phyloP scores from a whole-genome alignment of 2,888 invertebrate genomes.

The Phrixothrix hirtus region DNA sequence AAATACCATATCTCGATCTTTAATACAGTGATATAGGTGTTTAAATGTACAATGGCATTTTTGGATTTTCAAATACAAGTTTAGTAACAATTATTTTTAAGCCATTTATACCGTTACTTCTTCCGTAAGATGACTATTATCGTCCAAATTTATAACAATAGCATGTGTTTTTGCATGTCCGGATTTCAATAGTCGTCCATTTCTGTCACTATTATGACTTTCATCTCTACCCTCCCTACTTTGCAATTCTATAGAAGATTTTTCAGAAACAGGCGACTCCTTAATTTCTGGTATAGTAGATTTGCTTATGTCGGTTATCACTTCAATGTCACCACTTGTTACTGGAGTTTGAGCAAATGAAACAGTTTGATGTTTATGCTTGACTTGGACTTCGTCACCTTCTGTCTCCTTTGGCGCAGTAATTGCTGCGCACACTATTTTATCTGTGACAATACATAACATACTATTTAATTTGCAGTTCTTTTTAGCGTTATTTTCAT shows the following conservation, averaged over 20 bases:
- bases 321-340: constrained; percentile 33
- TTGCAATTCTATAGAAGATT: constrained; percentile 39
- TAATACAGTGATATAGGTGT: too few species aligned
- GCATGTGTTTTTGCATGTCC: constrained; percentile 74
- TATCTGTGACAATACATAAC: constrained; percentile 43
- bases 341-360: constrained; percentile 57
- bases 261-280: constrained; percentile 22
- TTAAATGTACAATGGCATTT: too few species aligned
- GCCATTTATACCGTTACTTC: constrained; percentile 80
- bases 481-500: constrained; percentile 42
- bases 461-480: constrained; percentile 57
- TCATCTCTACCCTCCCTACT: constrained; percentile 43
- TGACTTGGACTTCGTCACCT: constrained; percentile 38
- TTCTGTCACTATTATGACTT: constrained; percentile 43
- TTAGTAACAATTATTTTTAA: too few species aligned
- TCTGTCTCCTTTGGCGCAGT: constrained; percentile 48
- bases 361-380: constrained; percentile 52
- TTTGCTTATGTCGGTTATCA: constrained; percentile 20
- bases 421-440: constrained; percentile 58
- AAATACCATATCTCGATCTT: too few species aligned
- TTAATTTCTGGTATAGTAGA: constrained; percentile 34
- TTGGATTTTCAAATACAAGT: too few species aligned
- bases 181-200: constrained; percentile 57
- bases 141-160: constrained; percentile 79
- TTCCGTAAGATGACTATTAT: constrained; percentile 79